phyloP scores from a whole-genome alignment of 2,797 vertebrate genomes.

The Eulemur albifrons region DNA sequence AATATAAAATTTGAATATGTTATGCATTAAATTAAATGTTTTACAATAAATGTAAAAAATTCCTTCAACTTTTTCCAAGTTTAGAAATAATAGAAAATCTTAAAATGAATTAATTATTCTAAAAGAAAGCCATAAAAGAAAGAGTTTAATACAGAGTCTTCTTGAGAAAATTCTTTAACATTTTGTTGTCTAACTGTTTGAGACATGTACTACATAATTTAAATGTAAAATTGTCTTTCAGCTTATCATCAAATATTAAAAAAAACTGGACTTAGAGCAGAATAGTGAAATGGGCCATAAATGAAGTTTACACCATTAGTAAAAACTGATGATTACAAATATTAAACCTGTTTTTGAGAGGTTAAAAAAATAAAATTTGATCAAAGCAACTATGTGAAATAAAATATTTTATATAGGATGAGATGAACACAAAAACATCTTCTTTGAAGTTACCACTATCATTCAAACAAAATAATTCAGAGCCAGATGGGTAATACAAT shows the following conservation, averaged over 20 bases:
- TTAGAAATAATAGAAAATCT: not conserved
- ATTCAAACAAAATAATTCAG: not conserved
- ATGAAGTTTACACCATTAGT: not conserved
- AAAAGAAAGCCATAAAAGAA: not conserved
- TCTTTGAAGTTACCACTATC: not conserved
- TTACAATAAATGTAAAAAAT: not conserved
- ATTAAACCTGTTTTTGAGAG: not conserved
- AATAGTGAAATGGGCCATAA: not conserved
- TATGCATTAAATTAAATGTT: not conserved
- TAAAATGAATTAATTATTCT: not conserved
- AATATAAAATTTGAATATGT: not conserved
- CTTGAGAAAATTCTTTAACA: not conserved
- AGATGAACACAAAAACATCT: not conserved
- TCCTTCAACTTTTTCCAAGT: not conserved
- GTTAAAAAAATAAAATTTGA: not conserved
- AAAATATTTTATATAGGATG: not conserved
- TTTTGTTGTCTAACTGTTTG: not conserved
- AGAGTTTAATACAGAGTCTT: not conserved
- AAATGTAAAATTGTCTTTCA: not conserved
- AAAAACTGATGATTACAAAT: not conserved
- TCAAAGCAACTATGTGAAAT: not conserved
- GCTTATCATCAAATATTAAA: not conserved
- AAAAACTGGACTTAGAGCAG: not conserved
- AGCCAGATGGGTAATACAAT: not conserved
- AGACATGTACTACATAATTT: not conserved